Conservation (phyloP, 2,113 vertebrate species). For the Colius striatus region DNA sequence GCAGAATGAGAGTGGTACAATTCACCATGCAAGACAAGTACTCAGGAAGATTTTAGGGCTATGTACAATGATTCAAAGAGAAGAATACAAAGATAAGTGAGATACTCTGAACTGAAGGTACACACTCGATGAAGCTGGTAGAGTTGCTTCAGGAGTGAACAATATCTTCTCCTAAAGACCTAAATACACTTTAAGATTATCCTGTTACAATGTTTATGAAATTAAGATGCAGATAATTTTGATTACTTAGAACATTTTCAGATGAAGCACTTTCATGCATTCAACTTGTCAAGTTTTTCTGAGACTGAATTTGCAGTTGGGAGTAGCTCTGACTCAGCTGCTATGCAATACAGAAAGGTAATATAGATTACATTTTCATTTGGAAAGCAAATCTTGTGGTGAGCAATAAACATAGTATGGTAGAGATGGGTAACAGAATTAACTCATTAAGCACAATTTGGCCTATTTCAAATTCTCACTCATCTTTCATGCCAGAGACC, state of each 20-base stretch:
- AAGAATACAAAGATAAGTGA: background rate
- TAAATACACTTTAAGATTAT: background rate
- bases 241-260: background rate
- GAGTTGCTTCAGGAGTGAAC: background rate
- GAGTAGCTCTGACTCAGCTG: background rate
- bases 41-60: background rate
- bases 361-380: background rate
- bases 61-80: background rate
- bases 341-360: background rate
- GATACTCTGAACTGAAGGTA: background rate
- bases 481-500: background rate
- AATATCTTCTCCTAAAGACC: background rate
- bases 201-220: background rate
- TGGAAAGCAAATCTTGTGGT: background rate
- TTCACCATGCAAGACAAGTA: rapidly evolving
- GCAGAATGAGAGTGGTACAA: background rate
- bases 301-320: background rate
- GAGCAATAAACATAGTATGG: background rate
- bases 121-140: background rate
- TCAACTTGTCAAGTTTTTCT: background rate
- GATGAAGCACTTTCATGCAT: background rate
- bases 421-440: background rate
- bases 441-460: background rate
- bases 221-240: background rate
- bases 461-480: background rate